Evolutionary conservation across 1,140 invertebrate species (phyloP), one percentile per base, ranked within the genome.

Genomic region (Drosophila tsacasi): DNA sequence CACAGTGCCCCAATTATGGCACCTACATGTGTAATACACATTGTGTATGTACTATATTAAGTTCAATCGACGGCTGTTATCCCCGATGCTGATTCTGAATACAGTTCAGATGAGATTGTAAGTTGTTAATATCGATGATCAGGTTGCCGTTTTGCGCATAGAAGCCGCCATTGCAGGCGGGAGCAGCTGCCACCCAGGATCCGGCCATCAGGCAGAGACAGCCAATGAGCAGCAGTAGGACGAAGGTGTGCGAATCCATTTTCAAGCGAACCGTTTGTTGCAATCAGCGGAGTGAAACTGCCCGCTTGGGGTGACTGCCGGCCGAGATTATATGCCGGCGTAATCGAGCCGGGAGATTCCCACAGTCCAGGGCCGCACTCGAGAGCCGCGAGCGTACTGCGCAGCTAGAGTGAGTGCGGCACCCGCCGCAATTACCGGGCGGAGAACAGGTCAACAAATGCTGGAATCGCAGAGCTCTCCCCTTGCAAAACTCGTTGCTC

Each of bases 281-380:
- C 52, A 49, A 50, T 59, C 46, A 15, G 35, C 25, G 59, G 10
- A 46, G 37, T 32, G 23, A 35, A 65, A 85, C 83, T 83, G 76
- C 5, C 15, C 19, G 32, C 5, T 17, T 30, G 30, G 32, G 15
- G 27, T 30, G 58, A 17, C 23, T 68, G 13, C 46, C 6, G 12
- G 19, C 9, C 46, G 58, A 64, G 39, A 62, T 71, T 89, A 83
- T 83, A 87, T 86, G 59, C 23, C 35, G 49, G 8, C n/a, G 15
- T 46, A 65, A 68, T 62, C 54, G 9, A 50, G 27, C 8, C 39
- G 81, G 83, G 84, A 76, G 61, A 89, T 74, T 89, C 83, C 83
- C 83, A 55, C 50, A 76, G 25, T 74, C 73, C 66, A 57, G 63
- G 76, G 66, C 49, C 50, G 50, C 30, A 23, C 13, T 42, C 61